Evolutionary conservation across 2,888 invertebrate genomes (phyloP).

Genomic region (Stenoptilia bipunctidactyla): DNA sequence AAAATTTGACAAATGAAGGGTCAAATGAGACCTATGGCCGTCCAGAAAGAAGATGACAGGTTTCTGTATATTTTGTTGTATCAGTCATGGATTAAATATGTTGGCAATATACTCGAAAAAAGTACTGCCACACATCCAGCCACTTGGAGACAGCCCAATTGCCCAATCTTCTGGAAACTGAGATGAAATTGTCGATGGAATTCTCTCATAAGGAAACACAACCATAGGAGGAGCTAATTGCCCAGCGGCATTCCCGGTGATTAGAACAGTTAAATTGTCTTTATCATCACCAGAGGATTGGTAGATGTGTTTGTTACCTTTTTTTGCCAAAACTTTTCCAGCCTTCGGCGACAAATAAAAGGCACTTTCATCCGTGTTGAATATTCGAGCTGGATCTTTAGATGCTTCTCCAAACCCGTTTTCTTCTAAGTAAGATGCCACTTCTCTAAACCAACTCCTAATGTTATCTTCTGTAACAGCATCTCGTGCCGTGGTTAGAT

Average conservation of each 20-base stretch:
- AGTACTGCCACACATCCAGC: constrained; percentile 6
- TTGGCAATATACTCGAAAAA: constrained; percentile 10
- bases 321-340: constrained; percentile 24
- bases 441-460: too few relatives aligned
- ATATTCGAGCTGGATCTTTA: too few relatives aligned
- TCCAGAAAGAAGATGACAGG: neutral
- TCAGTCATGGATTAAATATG: constrained; percentile 5
- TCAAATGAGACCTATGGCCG: too few relatives aligned
- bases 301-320: constrained; percentile 24
- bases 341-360: neutral
- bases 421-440: too few relatives aligned
- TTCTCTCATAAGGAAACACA: constrained; percentile 8
- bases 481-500: too few relatives aligned
- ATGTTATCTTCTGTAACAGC: too few relatives aligned
- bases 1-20: too few relatives aligned
- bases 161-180: constrained; percentile 6
- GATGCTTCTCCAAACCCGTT: too few relatives aligned
- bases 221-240: too few relatives aligned
- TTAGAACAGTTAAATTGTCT: constrained; percentile 10
- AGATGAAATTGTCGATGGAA: constrained; percentile 4
- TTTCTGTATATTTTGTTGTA: constrained; percentile 4
- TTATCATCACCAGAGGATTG: constrained; percentile 18
- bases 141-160: constrained; percentile 3
- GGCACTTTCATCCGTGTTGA: too few relatives aligned
- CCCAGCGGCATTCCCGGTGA: constrained; percentile 12